These are phyloP conservation scores for Adelognathus sp. DNA, from an alignment of 2,888 invertebrate genomes.

Conservation along the genomic window DNA sequence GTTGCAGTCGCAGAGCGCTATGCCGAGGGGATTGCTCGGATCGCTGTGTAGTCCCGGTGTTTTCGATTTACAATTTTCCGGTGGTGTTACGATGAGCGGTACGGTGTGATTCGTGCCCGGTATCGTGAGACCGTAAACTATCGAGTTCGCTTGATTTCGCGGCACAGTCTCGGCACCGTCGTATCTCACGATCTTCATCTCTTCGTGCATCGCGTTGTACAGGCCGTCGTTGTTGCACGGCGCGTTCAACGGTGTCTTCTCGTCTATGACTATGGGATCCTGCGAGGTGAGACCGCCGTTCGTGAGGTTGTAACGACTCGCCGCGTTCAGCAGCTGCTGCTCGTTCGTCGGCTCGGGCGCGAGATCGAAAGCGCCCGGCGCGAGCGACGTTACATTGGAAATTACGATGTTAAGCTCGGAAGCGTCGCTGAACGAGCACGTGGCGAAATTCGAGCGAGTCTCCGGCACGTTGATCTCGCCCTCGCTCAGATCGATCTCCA, in stretches of 20 bases:
- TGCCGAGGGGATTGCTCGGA: background rate
- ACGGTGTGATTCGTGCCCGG: conserved; percentile 48
- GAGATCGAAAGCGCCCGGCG: conserved; percentile 68
- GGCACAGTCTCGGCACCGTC: background rate
- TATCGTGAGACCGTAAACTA: conserved; percentile 49
- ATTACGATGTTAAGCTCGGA: conserved; percentile 70
- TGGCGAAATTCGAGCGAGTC: background rate
- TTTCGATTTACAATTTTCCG: background rate
- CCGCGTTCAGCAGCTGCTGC: background rate
- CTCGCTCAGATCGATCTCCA: conserved; percentile 44
- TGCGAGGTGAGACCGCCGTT: conserved; percentile 1
- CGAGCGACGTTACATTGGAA: conserved; percentile 71
- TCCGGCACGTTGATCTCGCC: conserved; percentile 15
- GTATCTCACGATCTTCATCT: conserved; percentile 38
- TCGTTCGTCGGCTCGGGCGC: conserved; percentile 39
- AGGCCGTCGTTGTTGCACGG: background rate
- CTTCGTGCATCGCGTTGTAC: conserved; percentile 9
- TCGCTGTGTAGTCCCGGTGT: background rate
- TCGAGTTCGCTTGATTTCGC: background rate
- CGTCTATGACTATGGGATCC: conserved; percentile 9
- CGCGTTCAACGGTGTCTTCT: background rate
- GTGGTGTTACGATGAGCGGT: conserved; percentile 30
- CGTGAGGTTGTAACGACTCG: background rate
- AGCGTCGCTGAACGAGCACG: background rate
- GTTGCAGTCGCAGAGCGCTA: background rate